These are phyloP conservation scores for Phaetusa simplex DNA, from an alignment of 2,113 vertebrate genomes.

Conservation along the genomic window DNA sequence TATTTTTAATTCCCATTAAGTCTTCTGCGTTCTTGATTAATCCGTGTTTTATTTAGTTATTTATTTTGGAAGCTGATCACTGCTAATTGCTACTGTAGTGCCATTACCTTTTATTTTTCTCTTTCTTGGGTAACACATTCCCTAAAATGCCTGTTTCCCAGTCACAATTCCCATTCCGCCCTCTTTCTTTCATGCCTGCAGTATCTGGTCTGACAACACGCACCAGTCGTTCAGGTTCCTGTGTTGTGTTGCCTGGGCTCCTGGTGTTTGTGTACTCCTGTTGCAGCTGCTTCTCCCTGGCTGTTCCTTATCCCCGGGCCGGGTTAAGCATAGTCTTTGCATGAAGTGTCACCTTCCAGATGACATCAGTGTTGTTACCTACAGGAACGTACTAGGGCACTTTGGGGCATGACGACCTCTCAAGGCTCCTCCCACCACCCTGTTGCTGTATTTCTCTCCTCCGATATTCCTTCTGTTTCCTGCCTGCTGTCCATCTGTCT, in stretches of 20 bases:
- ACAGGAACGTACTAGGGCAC: background rate
- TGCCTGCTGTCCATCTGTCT: background rate
- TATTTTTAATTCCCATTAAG: background rate
- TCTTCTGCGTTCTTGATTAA: background rate
- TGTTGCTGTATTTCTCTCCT: background rate
- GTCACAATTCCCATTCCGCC: background rate
- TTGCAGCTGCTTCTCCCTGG: background rate
- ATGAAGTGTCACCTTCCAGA: background rate
- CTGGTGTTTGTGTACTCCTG: background rate
- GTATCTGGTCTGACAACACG: background rate
- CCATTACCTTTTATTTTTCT: background rate
- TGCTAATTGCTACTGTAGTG: background rate
- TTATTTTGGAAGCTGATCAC: background rate
- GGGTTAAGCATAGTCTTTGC: background rate
- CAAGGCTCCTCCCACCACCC: background rate
- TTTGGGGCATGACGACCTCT: background rate
- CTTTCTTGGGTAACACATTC: background rate
- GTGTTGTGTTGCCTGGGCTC: background rate
- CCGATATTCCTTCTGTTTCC: background rate
- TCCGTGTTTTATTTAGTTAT: background rate
- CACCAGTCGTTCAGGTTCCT: slow-evolving; percentile 5
- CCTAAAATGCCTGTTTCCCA: background rate
- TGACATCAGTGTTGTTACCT: background rate
- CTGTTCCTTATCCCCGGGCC: background rate
- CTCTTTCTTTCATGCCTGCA: background rate